Evolutionary conservation across 2,113 vertebrate species (phyloP).

Genomic region (Uropsilus gracilis): DNA sequence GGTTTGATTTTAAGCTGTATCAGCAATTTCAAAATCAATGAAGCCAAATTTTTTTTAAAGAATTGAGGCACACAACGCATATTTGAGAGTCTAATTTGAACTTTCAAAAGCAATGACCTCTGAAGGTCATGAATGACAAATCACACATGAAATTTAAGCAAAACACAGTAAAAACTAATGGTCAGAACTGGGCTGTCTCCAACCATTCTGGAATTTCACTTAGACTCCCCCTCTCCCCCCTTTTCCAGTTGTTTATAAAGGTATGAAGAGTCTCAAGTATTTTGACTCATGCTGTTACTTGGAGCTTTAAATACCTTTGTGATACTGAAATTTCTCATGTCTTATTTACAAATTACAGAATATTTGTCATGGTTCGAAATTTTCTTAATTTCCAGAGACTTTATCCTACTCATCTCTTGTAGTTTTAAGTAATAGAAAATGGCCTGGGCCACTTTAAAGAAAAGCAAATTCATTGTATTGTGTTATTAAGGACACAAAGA

Average conservation of each 20-base stretch:
- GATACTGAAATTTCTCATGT: not conserved
- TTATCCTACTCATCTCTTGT: not conserved
- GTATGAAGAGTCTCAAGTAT: not conserved
- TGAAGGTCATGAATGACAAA: not conserved
- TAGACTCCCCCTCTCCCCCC: not conserved
- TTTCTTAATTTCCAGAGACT: slow-evolving; percentile 22
- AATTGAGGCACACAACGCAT: not conserved
- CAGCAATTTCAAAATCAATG: not conserved
- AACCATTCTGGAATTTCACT: not conserved
- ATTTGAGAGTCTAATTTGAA: not conserved
- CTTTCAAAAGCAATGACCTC: not conserved
- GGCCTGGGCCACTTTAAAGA: not conserved
- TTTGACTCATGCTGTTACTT: not conserved
- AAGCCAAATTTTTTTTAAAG: too few relatives aligned
- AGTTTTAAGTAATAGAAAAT: slow-evolving; percentile 17
- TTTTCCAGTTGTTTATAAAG: not conserved
- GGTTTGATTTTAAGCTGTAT: not conserved
- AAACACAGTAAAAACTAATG: slow-evolving; percentile 36
- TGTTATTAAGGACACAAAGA: not conserved
- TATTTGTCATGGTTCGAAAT: slow-evolving; percentile 32
- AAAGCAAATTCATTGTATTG: not conserved
- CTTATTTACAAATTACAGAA: slow-evolving; percentile 6
- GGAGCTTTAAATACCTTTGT: slow-evolving; percentile 27
- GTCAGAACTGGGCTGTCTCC: not conserved
- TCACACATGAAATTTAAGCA: not conserved